A percentile compares a stretch with the other conserved stretches of the same genome.
These are phyloP conservation scores for Aleiodes alternator DNA, from an alignment of 2,888 invertebrate genomes.

Conservation along the genomic window DNA sequence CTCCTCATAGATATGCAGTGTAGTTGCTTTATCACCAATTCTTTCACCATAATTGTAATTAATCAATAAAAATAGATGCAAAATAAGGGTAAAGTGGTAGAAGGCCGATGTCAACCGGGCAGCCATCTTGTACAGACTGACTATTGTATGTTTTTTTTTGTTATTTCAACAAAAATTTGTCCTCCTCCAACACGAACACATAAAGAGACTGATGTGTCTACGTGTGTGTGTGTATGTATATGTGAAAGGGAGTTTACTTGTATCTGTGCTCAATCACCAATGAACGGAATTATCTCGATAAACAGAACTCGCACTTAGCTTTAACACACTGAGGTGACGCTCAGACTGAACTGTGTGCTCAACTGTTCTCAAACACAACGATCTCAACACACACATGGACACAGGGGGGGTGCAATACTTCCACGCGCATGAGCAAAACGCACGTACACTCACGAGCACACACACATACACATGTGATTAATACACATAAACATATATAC, in stretches of 20 bases:
- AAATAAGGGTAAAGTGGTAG: conserved; percentile 63
- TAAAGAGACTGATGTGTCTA: conserved; percentile 1
- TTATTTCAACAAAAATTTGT: conserved; percentile 28
- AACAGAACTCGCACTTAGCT: neutral
- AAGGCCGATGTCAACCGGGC: conserved; percentile 68
- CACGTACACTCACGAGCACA: too few relatives aligned
- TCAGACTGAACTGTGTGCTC: too few relatives aligned
- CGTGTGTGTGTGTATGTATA: neutral
- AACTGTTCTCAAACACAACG: too few relatives aligned
- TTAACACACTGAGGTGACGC: too few relatives aligned
- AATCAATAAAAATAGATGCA: conserved; percentile 63
- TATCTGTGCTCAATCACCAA: neutral
- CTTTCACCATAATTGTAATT: conserved; percentile 63
- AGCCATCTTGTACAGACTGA: conserved; percentile 74
- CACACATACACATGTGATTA: too few relatives aligned
- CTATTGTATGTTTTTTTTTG: conserved; percentile 52
- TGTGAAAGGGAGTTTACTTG: too few relatives aligned
- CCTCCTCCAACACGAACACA: conserved; percentile 42
- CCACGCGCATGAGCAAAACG: too few relatives aligned
- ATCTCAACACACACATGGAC: too few relatives aligned
- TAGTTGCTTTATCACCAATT: conserved; percentile 62
- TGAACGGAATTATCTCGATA: neutral
- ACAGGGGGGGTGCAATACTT: too few relatives aligned
- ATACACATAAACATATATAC: too few relatives aligned
- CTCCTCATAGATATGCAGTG: conserved; percentile 60